Evolutionary conservation across 2,888 invertebrate genomes (phyloP).

Genomic region (Agonopterix subpropinquella): DNA sequence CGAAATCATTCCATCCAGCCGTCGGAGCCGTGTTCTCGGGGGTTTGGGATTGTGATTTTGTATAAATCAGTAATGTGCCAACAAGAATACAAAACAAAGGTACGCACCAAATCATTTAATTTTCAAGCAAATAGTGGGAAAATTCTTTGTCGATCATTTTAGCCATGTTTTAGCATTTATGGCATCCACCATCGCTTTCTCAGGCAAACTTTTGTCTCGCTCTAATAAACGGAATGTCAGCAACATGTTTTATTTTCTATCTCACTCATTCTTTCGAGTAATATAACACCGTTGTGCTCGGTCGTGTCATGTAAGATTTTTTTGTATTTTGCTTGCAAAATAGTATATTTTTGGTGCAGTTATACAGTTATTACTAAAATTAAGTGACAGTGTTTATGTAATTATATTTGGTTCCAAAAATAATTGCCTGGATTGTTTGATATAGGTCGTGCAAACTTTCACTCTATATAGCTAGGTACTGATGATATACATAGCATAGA

Average conservation of each 20-base stretch:
- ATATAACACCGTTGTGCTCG: slow-evolving; percentile 76
- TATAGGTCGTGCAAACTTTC: slow-evolving; percentile 72
- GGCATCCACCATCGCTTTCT: slow-evolving; percentile 75
- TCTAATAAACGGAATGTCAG: slow-evolving; percentile 53
- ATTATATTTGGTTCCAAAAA: slow-evolving; percentile 30
- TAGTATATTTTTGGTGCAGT: slow-evolving; percentile 43
- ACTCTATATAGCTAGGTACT: slow-evolving; percentile 67
- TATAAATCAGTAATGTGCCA: slow-evolving; percentile 70
- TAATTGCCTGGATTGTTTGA: slow-evolving; percentile 31
- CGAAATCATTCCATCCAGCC: slow-evolving; percentile 76
- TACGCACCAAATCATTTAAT: slow-evolving; percentile 36
- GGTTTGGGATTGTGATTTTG: slow-evolving; percentile 71
- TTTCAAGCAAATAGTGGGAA: slow-evolving; percentile 31
- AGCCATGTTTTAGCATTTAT: slow-evolving; percentile 65
- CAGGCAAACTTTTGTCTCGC: slow-evolving; percentile 60
- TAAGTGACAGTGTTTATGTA: slow-evolving; percentile 33
- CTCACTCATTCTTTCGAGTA: slow-evolving; percentile 71
- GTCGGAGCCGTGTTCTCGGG: slow-evolving; percentile 74
- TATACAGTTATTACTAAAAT: slow-evolving; percentile 34
- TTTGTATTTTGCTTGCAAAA: slow-evolving; percentile 61
- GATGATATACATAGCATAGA: slow-evolving; percentile 27
- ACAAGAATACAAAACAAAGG: slow-evolving; percentile 69
- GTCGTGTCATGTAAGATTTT: slow-evolving; percentile 75
- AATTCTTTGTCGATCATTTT: slow-evolving; percentile 53
- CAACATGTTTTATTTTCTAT: slow-evolving; percentile 57